Evolutionary conservation across 2,888 invertebrate genomes (phyloP).

Genomic region (Tetropium fuscum): DNA sequence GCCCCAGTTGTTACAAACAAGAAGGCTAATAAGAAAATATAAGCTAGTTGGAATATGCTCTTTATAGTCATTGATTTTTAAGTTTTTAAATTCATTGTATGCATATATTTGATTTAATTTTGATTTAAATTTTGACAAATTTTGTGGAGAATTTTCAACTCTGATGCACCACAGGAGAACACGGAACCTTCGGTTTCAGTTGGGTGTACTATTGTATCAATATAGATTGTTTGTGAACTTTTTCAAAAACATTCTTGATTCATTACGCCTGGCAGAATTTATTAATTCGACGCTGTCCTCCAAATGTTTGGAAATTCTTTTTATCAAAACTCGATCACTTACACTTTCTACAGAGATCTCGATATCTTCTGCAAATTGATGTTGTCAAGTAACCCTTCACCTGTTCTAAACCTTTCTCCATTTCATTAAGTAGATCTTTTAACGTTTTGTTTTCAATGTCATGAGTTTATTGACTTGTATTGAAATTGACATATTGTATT

Average conservation of each 20-base stretch:
- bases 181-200: not conserved
- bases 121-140: constrained; percentile 1
- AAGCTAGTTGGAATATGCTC: not conserved
- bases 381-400: constrained; percentile 26
- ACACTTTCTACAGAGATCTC: constrained; percentile 16
- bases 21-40: constrained; percentile 3
- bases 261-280: constrained; percentile 9
- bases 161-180: not conserved
- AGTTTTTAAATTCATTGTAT: constrained; percentile 1
- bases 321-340: constrained; percentile 20
- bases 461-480: too few relatives aligned
- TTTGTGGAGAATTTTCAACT: not conserved
- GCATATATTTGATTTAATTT: not conserved
- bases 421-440: constrained; percentile 28
- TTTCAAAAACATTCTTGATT: constrained; percentile 22
- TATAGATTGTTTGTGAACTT: not conserved
- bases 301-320: constrained; percentile 22
- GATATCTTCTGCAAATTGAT: constrained; percentile 23
- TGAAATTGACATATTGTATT: constrained; percentile 11
- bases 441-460: constrained; percentile 19
- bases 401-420: constrained; percentile 23
- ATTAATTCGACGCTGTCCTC: constrained; percentile 13
- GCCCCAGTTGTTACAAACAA: not conserved
- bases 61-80: constrained; percentile 4
- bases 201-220: not conserved